Percentiles rank a stretch among this genome's conserved stretches.
These are phyloP conservation scores for Notodonta dromedarius DNA, from an alignment of 2,888 invertebrate species.

Conservation along the genomic window DNA sequence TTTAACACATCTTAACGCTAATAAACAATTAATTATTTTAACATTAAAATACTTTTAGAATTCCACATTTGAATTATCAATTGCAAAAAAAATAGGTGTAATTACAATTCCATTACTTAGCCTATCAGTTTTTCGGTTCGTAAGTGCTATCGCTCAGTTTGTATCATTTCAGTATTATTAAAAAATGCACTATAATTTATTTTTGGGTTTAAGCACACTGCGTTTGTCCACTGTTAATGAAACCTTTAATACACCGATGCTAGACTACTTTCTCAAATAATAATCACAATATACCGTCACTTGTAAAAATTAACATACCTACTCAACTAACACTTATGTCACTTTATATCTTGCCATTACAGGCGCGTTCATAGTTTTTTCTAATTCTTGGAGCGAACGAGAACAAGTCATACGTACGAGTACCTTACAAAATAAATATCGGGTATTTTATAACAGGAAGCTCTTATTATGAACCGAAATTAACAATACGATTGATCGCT, in stretches of 20 bases:
- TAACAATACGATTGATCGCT: slow-evolving; percentile 16
- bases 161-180: slow-evolving; percentile 32
- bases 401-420: slow-evolving; percentile 33
- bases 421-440: slow-evolving; percentile 40
- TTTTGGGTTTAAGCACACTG: slow-evolving; percentile 45
- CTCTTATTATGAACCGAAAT: slow-evolving; percentile 43
- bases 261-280: slow-evolving; percentile 51
- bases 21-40: slow-evolving; percentile 69
- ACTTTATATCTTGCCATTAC: slow-evolving; percentile 23
- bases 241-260: slow-evolving; percentile 52
- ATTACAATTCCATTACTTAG: slow-evolving; percentile 52
- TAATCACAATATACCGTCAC: slow-evolving; percentile 52
- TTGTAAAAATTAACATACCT: slow-evolving; percentile 44
- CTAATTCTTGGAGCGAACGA: slow-evolving; percentile 54
- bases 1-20: slow-evolving; percentile 73
- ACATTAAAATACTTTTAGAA: slow-evolving; percentile 73
- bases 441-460: slow-evolving; percentile 50
- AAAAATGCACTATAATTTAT: slow-evolving; percentile 40
- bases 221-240: slow-evolving; percentile 49
- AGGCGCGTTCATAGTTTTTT: slow-evolving; percentile 24
- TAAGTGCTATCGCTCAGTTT: slow-evolving; percentile 44
- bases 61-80: slow-evolving; percentile 62
- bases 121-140: slow-evolving; percentile 51
- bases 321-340: slow-evolving; percentile 22
- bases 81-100: slow-evolving; percentile 54